Conservation (phyloP, 1,140 invertebrate species). For the Lycorma delicatula region DNA sequence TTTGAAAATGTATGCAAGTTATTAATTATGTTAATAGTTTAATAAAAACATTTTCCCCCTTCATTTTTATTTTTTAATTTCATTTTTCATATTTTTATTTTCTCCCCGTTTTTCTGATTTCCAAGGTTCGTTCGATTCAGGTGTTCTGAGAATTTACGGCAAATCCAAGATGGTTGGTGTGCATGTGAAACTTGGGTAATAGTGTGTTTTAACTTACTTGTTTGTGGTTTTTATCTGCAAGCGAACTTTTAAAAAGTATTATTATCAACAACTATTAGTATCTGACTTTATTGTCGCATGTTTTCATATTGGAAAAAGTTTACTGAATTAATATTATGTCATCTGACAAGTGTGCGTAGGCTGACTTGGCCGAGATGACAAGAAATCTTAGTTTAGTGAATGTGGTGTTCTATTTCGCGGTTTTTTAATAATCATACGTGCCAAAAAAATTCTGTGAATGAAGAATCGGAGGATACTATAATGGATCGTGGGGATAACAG, state of each 20-base stretch:
- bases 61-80: not conserved
- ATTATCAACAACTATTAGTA: not conserved
- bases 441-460: not conserved
- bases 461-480: not conserved
- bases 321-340: not conserved
- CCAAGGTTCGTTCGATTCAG: conserved; percentile 1
- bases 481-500: conserved; percentile 1
- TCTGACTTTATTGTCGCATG: not conserved
- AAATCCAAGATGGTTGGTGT: conserved; percentile 3
- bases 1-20: not conserved
- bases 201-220: not conserved
- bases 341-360: conserved; percentile 2
- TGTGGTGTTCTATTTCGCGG: conserved; percentile 4
- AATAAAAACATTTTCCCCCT: not conserved
- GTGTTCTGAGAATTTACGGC: not conserved
- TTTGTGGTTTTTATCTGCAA: not conserved
- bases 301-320: not conserved
- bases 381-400: conserved; percentile 1
- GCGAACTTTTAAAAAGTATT: not conserved
- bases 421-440: conserved; percentile 4
- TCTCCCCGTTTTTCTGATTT: not conserved
- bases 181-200: not conserved
- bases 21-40: not conserved
- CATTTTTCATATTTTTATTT: not conserved
- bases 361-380: conserved; percentile 1